Evolutionary conservation across 2,888 invertebrate genomes (phyloP).

Genomic region (Rhagonycha fulva): DNA sequence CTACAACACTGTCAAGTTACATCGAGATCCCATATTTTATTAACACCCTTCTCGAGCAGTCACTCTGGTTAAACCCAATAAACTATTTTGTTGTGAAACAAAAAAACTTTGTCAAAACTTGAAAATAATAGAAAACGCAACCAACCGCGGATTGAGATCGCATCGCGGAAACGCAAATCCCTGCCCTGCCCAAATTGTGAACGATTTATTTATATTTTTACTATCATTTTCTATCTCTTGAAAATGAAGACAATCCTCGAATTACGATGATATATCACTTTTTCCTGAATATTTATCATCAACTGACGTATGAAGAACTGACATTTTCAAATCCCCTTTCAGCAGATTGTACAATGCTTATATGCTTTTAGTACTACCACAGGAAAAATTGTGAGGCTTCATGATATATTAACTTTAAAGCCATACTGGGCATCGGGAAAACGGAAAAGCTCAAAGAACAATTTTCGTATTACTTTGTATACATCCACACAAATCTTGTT

Average conservation of each 20-base stretch:
- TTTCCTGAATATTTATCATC: slow-evolving; percentile 20
- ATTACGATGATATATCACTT: slow-evolving; percentile 35
- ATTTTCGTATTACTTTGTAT: not conserved
- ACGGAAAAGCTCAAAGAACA: not conserved
- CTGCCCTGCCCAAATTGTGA: slow-evolving; percentile 24
- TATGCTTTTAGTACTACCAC: not conserved
- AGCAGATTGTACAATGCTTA: slow-evolving; percentile 5
- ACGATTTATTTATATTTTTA: slow-evolving; percentile 38
- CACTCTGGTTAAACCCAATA: not conserved
- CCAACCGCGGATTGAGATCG: slow-evolving; percentile 21
- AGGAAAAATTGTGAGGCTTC: not conserved
- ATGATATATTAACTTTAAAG: not conserved
- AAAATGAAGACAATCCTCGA: slow-evolving; percentile 32
- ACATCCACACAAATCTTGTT: not conserved
- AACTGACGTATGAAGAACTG: slow-evolving; percentile 12
- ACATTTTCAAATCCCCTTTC: slow-evolving; percentile 10
- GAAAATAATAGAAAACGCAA: slow-evolving; percentile 21
- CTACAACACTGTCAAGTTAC: not conserved
- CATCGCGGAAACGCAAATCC: slow-evolving; percentile 20
- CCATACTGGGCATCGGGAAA: not conserved
- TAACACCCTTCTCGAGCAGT: not conserved
- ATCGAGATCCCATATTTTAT: not conserved
- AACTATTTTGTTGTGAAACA: not conserved
- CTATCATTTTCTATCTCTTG: slow-evolving; percentile 33
- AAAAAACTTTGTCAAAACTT: not conserved